Evolutionary conservation across 2,888 invertebrate species (phyloP).

Genomic region (Nomada fabriciana): DNA sequence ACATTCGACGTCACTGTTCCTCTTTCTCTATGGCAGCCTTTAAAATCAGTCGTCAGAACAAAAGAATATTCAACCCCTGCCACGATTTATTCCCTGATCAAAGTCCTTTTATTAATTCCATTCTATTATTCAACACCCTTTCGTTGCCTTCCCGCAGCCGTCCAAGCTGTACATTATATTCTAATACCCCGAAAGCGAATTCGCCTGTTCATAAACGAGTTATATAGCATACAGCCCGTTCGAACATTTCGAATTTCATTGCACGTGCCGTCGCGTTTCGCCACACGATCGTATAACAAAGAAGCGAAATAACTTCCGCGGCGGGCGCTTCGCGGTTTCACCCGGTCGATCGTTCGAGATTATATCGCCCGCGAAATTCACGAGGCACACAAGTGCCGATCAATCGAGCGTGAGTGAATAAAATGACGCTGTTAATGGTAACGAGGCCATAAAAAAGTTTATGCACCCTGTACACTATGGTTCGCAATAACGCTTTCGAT

Average conservation of each 20-base stretch:
- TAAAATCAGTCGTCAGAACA: no score
- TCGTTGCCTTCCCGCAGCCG: no score
- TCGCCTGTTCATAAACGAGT: not conserved
- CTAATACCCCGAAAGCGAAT: not conserved
- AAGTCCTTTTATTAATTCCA: no score
- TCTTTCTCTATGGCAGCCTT: no score
- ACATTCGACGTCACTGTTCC: no score
- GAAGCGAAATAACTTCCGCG: conserved; percentile 15
- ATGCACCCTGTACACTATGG: not conserved
- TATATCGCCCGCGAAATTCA: conserved; percentile 13
- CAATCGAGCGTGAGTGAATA: not conserved
- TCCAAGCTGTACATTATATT: not conserved
- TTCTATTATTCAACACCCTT: no score
- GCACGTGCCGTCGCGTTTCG: not conserved
- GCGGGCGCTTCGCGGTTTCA: conserved; percentile 14
- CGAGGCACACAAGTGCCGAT: not conserved
- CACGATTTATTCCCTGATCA: no score
- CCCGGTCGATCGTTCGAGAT: not conserved
- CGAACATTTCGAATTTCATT: not conserved
- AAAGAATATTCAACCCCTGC: no score
- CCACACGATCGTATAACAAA: conserved; percentile 3
- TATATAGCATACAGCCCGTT: not conserved
- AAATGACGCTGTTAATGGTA: conserved; percentile 10
- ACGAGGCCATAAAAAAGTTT: not conserved
- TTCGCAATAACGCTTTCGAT: not conserved